These are phyloP conservation scores for Tragelaphus buxtoni DNA, from an alignment of 2,113 vertebrate genomes.

Conservation along the genomic window DNA sequence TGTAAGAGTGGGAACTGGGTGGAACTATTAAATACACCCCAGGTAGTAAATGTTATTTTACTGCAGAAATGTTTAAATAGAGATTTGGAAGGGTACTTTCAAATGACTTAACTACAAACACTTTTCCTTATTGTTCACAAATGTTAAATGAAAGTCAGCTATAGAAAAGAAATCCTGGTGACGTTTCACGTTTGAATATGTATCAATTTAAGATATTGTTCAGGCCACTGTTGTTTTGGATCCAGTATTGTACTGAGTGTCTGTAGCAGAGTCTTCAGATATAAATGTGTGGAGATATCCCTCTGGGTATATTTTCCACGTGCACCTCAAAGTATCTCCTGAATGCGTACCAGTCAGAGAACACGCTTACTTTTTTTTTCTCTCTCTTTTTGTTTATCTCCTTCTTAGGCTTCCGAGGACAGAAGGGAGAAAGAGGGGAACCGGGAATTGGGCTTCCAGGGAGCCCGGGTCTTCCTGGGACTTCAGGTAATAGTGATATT, in stretches of 20 bases:
- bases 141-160: slow-evolving; percentile 60
- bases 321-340: background rate
- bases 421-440: slow-evolving; percentile 97
- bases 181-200: slow-evolving; percentile 45
- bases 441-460: slow-evolving; percentile 93
- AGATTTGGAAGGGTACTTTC: background rate
- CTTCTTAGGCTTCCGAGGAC: slow-evolving; percentile 92
- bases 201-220: background rate
- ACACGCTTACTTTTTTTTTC: slow-evolving; percentile 31
- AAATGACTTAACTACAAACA: background rate
- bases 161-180: slow-evolving; percentile 38
- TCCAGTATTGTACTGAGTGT: background rate
- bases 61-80: slow-evolving; percentile 22
- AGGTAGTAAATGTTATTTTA: slow-evolving; percentile 47
- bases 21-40: slow-evolving; percentile 67
- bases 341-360: background rate
- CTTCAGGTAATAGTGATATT: slow-evolving; percentile 85
- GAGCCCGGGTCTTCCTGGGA: slow-evolving; percentile 87
- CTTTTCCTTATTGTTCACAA: slow-evolving; percentile 30
- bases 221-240: background rate
- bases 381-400: slow-evolving; percentile 74
- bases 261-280: background rate
- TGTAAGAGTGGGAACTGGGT: background rate
- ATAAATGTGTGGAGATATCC: background rate
- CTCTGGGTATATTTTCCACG: background rate